These are phyloP conservation scores for Sebastes glaucus DNA, from an alignment of 2,797 vertebrate species.

Conservation along the genomic window DNA sequence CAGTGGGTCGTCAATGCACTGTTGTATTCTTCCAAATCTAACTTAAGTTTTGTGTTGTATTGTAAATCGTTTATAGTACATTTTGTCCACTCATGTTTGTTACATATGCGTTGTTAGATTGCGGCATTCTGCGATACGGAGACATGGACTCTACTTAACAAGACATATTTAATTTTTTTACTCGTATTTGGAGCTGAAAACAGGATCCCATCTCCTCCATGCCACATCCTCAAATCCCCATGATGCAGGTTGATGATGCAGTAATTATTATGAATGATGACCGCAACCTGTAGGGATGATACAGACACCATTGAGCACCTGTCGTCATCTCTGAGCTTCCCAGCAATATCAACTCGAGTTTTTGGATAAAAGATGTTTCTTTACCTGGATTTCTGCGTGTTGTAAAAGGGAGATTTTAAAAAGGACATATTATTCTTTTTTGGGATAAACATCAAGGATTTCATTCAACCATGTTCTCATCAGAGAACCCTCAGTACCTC, in stretches of 20 bases:
- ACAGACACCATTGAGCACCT: conserved; percentile 60
- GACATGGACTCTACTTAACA: conserved; percentile 44
- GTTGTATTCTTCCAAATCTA: conserved; percentile 9
- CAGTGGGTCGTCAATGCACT: conserved; percentile 1
- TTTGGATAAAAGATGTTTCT: conserved; percentile 64
- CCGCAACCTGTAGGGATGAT: conserved; percentile 65
- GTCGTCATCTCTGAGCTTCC: conserved; percentile 64
- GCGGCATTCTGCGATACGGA: conserved; percentile 58
- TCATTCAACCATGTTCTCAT: conserved; percentile 83
- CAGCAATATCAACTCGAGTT: conserved; percentile 59
- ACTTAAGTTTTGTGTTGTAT: conserved; percentile 6
- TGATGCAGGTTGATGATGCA: conserved; percentile 39
- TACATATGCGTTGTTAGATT: conserved; percentile 56
- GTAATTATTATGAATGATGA: conserved; percentile 61
- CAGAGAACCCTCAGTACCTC: conserved; percentile 86
- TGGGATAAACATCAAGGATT: conserved; percentile 54
- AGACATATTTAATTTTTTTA: conserved; percentile 17
- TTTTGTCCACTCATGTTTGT: conserved; percentile 63
- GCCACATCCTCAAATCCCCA: conserved; percentile 15
- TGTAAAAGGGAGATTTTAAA: conserved; percentile 51
- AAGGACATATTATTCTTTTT: conserved; percentile 61
- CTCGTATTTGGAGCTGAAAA: conserved; percentile 18
- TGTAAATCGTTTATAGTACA: conserved; percentile 56
- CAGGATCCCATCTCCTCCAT: neutral
- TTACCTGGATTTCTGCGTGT: conserved; percentile 46